These are phyloP conservation scores for Amphimallon solstitiale DNA, from an alignment of 2,888 invertebrate species.

Conservation along the genomic window DNA sequence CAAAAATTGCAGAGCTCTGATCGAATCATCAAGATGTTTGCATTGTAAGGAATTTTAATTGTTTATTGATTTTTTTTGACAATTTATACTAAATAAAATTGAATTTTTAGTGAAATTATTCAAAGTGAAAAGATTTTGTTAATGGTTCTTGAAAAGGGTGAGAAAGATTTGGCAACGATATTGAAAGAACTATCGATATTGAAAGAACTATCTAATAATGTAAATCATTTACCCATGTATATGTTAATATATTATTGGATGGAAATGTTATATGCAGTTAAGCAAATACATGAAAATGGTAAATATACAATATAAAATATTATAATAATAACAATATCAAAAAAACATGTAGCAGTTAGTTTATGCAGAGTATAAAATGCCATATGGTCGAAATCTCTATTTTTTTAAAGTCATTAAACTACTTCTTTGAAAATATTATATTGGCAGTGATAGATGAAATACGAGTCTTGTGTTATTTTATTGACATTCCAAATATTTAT, in stretches of 20 bases:
- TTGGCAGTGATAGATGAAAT: no score
- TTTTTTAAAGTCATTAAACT: no score
- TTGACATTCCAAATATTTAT: no score
- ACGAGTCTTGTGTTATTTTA: no score
- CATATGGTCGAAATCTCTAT: no score
- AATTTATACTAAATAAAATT: conserved; percentile 5
- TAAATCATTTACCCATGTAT: conserved; percentile 72
- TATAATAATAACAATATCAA: no score
- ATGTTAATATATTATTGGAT: conserved; percentile 90
- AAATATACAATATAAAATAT: conserved; percentile 41
- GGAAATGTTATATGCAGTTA: conserved; percentile 92
- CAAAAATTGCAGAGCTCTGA: conserved; percentile 82
- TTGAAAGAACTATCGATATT: conserved; percentile 73
- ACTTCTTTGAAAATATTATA: no score
- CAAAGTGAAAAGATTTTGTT: conserved; percentile 74
- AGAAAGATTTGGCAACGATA: conserved; percentile 85
- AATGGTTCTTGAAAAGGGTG: conserved; percentile 93
- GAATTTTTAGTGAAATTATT: conserved; percentile 74
- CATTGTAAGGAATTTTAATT: conserved; percentile 74
- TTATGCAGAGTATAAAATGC: no score
- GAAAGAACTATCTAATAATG: conserved; percentile 62
- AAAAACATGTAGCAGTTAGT: no score
- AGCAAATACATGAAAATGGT: conserved; percentile 91
- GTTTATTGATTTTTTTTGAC: background rate
- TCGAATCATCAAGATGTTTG: conserved; percentile 84